Percentiles rank a stretch among this genome's conserved stretches.
These are phyloP conservation scores for Sterna hirundo DNA, from an alignment of 2,113 vertebrate species.

Conservation along the genomic window DNA sequence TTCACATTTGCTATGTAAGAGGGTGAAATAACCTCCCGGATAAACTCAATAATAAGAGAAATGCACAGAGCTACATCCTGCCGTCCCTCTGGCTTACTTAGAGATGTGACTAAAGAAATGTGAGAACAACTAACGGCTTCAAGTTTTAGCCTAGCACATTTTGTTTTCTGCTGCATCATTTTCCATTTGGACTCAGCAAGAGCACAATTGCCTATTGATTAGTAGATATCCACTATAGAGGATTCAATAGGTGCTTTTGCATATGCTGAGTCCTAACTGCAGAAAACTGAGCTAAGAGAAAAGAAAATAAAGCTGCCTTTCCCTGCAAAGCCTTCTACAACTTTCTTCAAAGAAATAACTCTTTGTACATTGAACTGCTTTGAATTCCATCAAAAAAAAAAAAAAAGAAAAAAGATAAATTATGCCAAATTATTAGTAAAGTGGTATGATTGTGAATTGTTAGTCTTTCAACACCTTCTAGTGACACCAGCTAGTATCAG, in stretches of 20 bases:
- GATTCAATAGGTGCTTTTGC: conserved; percentile 46
- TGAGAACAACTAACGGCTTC: neutral
- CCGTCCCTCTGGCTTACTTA: neutral
- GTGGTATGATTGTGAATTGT: neutral
- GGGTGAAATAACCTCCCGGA: neutral
- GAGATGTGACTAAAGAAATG: neutral
- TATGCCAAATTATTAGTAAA: neutral
- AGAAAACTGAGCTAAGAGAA: conserved; percentile 2
- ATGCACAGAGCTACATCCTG: neutral
- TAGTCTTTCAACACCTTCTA: neutral
- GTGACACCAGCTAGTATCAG: neutral
- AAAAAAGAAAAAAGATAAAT: neutral
- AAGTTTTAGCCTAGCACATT: neutral
- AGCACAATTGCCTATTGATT: conserved; percentile 55
- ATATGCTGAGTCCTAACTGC: conserved; percentile 25
- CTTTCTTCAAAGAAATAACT: neutral
- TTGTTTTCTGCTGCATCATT: conserved; percentile 54
- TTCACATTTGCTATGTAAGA: neutral
- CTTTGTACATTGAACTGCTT: neutral
- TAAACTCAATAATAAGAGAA: neutral
- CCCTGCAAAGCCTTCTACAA: neutral
- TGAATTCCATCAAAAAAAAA: neutral
- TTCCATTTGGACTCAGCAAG: conserved; percentile 48
- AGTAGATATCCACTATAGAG: neutral
- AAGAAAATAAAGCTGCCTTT: neutral